Percentiles rank a stretch among this genome's conserved stretches.
Evolutionary conservation across 2,888 invertebrate genomes (phyloP).

Genomic region (Octonoba sinensis): DNA sequence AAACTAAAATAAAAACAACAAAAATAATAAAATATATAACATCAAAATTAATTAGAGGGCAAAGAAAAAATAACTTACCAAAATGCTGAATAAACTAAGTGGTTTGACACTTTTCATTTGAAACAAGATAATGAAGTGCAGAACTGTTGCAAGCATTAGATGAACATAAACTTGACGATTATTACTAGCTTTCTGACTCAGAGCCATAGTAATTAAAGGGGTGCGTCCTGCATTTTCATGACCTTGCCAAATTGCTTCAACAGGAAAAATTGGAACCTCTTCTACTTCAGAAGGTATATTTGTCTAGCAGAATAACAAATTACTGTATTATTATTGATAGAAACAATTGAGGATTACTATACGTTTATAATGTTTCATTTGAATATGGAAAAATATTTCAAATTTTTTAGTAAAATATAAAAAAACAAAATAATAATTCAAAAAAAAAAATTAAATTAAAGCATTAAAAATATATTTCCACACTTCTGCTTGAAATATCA

Average conservation of each 20-base stretch:
- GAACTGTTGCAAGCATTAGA: slow-evolving; percentile 81
- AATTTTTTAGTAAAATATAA: background rate
- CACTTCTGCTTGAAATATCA: background rate
- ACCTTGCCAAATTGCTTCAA: slow-evolving; percentile 70
- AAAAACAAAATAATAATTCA: background rate
- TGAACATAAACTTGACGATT: slow-evolving; percentile 84
- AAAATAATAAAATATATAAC: too few relatives aligned
- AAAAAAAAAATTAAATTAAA: background rate
- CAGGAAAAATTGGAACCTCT: slow-evolving; percentile 70
- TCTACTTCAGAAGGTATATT: slow-evolving; percentile 69
- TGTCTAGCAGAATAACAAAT: slow-evolving; percentile 44
- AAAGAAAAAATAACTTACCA: slow-evolving; percentile 70
- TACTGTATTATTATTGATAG: too few relatives aligned
- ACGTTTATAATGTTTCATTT: background rate
- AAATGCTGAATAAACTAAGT: slow-evolving; percentile 84
- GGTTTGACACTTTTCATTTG: slow-evolving; percentile 79
- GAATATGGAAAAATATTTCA: too few relatives aligned
- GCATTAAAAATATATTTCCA: too few relatives aligned
- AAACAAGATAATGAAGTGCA: slow-evolving; percentile 85
- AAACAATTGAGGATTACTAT: background rate
- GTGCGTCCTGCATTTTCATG: slow-evolving; percentile 68
- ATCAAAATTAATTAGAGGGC: too few relatives aligned
- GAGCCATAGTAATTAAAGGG: slow-evolving; percentile 83
- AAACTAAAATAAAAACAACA: too few relatives aligned
- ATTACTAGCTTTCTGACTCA: slow-evolving; percentile 82